Conservation (phyloP, 2,113 vertebrate genomes). For the Rhinopomastus cyanomelas region DNA sequence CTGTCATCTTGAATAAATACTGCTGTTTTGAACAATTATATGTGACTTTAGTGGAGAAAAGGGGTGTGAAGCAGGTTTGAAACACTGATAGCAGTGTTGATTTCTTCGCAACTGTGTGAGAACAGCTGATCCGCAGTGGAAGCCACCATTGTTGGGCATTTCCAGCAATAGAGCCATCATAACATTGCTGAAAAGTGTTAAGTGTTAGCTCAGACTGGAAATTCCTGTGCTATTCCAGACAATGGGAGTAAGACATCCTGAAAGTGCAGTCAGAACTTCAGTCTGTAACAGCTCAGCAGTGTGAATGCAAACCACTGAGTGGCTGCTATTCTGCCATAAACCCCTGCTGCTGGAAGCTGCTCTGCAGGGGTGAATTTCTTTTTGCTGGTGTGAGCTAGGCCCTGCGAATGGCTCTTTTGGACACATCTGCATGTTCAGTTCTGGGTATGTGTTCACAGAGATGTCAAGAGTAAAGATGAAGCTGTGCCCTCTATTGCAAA, state of each 20-base stretch:
- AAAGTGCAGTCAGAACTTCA: neutral
- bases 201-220: neutral
- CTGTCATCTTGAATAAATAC: neutral
- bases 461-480: constrained; percentile 17
- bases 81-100: neutral
- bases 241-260: neutral
- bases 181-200: neutral
- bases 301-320: neutral
- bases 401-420: neutral
- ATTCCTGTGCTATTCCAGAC: neutral
- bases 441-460: neutral
- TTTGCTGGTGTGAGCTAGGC: neutral
- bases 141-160: neutral
- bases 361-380: neutral
- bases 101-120: neutral
- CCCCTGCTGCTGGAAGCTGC: neutral
- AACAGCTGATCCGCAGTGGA: neutral
- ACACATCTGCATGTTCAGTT: neutral
- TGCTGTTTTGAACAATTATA: neutral
- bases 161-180: neutral
- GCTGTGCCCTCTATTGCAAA: neutral
- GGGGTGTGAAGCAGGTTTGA: neutral
- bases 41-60: neutral
- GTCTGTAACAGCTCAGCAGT: neutral
- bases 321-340: neutral